A percentile compares a stretch with the other conserved stretches of the same genome.
phyloP scores from a whole-genome alignment of 2,888 invertebrate species.

The Limnephilus auricula region DNA sequence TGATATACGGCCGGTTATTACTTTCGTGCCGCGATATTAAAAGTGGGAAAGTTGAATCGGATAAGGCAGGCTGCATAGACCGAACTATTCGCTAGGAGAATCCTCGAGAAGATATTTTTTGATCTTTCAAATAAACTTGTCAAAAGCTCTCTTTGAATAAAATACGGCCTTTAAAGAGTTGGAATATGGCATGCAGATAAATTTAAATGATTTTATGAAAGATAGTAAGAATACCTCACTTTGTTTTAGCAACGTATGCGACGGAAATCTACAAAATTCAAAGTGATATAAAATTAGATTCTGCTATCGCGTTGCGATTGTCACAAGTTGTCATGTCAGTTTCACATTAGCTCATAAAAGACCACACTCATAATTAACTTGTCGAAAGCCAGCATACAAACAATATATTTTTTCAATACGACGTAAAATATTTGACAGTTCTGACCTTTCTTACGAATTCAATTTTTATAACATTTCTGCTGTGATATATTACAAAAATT shows the following conservation, averaged over 20 bases:
- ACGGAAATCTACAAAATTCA: neutral
- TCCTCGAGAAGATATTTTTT: conserved; percentile 30
- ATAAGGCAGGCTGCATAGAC: conserved; percentile 38
- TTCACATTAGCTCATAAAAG: too few relatives aligned
- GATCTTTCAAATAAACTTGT: conserved; percentile 49
- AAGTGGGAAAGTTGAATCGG: conserved; percentile 58
- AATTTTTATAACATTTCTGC: too few relatives aligned
- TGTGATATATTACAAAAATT: too few relatives aligned
- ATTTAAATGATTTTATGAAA: neutral
- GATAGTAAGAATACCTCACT: neutral
- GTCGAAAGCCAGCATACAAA: too few relatives aligned
- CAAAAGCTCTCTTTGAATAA: conserved; percentile 24
- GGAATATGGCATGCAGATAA: neutral
- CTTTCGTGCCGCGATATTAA: conserved; percentile 62
- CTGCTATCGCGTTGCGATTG: too few relatives aligned
- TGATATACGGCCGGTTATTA: conserved; percentile 66
- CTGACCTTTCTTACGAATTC: too few relatives aligned
- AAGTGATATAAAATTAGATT: too few relatives aligned
- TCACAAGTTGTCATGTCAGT: too few relatives aligned
- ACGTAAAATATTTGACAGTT: too few relatives aligned
- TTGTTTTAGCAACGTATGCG: neutral
- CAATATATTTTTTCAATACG: too few relatives aligned
- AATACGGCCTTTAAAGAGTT: neutral
- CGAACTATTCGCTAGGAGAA: conserved; percentile 53
- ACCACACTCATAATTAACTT: too few relatives aligned